Conservation (phyloP, 2,113 vertebrate species). For the Dendrocopos noguchii region DNA sequence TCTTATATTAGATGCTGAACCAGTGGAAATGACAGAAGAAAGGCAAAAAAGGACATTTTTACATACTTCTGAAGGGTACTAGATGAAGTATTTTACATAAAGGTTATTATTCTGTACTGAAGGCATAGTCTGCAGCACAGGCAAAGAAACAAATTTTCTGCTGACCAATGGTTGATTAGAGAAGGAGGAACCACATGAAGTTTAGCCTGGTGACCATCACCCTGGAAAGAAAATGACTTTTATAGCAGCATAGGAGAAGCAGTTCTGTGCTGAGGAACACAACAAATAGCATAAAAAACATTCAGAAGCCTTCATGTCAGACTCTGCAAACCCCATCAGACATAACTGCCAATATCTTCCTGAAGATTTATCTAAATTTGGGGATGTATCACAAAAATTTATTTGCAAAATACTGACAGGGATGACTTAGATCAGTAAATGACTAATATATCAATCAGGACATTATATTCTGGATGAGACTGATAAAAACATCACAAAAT, state of each 20-base stretch:
- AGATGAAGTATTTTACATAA: not conserved
- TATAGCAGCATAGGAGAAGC: not conserved
- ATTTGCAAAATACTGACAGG: not conserved
- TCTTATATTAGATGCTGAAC: not conserved
- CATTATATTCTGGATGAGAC: not conserved
- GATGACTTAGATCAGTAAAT: not conserved
- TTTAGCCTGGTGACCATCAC: not conserved
- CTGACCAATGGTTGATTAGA: not conserved
- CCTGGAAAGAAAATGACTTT: not conserved
- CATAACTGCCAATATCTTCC: not conserved
- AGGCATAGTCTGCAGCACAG: not conserved
- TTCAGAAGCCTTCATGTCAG: not conserved
- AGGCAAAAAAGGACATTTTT: not conserved
- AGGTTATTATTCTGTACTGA: not conserved
- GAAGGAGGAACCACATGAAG: not conserved
- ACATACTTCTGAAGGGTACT: not conserved
- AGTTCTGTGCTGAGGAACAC: not conserved
- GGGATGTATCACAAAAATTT: fast-evolving
- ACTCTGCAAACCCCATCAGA: not conserved
- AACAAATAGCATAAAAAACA: not conserved
- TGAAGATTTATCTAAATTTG: not conserved
- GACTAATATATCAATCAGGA: not conserved
- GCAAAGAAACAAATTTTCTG: not conserved
- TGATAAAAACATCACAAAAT: not conserved
- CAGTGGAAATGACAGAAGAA: not conserved